Percentiles rank a stretch among this genome's conserved stretches.
Evolutionary conservation across 2,888 invertebrate genomes (phyloP).

Genomic region (Psylliodes chrysocephalus): DNA sequence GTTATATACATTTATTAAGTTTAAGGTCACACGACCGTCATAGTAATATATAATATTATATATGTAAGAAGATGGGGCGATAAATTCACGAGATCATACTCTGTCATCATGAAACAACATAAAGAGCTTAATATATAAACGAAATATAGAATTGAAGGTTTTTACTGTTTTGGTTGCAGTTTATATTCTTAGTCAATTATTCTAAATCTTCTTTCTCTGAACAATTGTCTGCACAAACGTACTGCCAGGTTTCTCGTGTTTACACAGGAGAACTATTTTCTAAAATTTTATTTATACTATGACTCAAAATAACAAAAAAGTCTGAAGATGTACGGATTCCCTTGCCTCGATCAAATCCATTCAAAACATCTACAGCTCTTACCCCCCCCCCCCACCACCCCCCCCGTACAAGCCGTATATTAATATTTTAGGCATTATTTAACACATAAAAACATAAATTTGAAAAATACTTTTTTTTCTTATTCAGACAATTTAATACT

Average conservation of each 20-base stretch:
- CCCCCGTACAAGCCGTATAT: too few relatives aligned
- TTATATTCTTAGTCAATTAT: too few relatives aligned
- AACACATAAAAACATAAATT: too few relatives aligned
- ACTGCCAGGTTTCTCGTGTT: neutral
- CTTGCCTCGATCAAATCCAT: slow-evolving; percentile 6
- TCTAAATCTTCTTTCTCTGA: too few relatives aligned
- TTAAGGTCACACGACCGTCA: slow-evolving; percentile 24
- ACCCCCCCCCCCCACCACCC: neutral
- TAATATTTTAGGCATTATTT: too few relatives aligned
- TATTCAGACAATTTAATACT: too few relatives aligned
- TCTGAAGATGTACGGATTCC: neutral
- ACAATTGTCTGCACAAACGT: neutral
- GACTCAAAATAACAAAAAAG: neutral
- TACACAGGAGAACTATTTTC: slow-evolving; percentile 3
- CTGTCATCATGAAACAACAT: neutral
- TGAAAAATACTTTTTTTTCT: too few relatives aligned
- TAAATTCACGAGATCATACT: slow-evolving; percentile 16
- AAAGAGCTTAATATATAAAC: too few relatives aligned
- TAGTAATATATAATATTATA: slow-evolving; percentile 16
- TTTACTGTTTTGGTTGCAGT: too few relatives aligned
- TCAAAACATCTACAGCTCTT: neutral
- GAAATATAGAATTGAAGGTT: too few relatives aligned
- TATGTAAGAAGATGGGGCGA: slow-evolving; percentile 25
- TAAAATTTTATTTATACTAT: neutral
- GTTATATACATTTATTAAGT: slow-evolving; percentile 1